phyloP scores from a whole-genome alignment of 2,797 vertebrate species.

The Cirrhinus molitorella region DNA sequence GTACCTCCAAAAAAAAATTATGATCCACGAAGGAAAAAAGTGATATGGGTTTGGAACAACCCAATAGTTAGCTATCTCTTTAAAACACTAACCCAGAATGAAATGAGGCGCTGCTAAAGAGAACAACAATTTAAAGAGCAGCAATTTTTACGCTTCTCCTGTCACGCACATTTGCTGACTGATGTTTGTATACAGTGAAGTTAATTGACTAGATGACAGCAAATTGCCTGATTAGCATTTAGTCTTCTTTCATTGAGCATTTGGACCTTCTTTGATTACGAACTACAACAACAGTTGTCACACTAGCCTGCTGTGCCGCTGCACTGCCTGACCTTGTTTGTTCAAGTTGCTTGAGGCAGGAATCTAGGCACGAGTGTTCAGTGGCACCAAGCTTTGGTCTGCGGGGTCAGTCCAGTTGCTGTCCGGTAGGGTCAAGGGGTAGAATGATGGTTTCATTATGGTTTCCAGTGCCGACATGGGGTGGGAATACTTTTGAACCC shows the following conservation, averaged over 20 bases:
- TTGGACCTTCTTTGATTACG: slow-evolving; percentile 31
- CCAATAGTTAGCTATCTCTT: neutral
- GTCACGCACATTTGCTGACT: slow-evolving; percentile 36
- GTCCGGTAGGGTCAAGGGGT: slow-evolving; percentile 38
- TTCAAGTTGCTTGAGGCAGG: neutral
- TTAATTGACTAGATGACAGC: slow-evolving; percentile 63
- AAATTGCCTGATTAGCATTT: slow-evolving; percentile 51
- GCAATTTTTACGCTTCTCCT: slow-evolving; percentile 14
- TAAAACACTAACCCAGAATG: slow-evolving; percentile 13
- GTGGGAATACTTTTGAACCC: slow-evolving; percentile 19
- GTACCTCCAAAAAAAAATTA: neutral
- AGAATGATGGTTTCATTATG: slow-evolving; percentile 29
- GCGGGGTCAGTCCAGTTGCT: slow-evolving; percentile 30
- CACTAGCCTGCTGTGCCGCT: slow-evolving; percentile 15
- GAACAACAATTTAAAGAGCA: slow-evolving; percentile 39
- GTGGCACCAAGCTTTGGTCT: neutral
- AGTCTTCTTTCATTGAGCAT: slow-evolving; percentile 45
- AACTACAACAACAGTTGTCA: slow-evolving; percentile 44
- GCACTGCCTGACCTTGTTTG: slow-evolving; percentile 37
- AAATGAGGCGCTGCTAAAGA: slow-evolving; percentile 35
- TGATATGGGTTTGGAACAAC: neutral
- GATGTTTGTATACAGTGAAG: slow-evolving; percentile 45
- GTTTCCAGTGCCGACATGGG: slow-evolving; percentile 12
- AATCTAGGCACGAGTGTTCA: neutral
- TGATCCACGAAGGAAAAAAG: neutral